Percentiles rank a stretch among this genome's conserved stretches.
These are phyloP conservation scores for Mus spicilegus DNA, from an alignment of 2,113 vertebrate genomes.

Conservation along the genomic window DNA sequence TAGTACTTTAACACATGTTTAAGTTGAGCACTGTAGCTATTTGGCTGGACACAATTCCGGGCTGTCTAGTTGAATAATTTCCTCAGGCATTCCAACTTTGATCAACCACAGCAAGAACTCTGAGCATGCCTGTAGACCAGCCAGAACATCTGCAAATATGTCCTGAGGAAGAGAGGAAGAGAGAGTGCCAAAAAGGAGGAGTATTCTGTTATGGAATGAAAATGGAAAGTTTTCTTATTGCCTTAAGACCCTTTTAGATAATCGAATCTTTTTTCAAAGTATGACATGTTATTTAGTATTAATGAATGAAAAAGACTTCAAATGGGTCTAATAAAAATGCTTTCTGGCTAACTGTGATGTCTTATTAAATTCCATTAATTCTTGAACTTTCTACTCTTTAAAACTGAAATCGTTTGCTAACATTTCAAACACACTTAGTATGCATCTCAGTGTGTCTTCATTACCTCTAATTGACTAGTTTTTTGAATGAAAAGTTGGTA, in stretches of 20 bases:
- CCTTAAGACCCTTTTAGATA: constrained; percentile 59
- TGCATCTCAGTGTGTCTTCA: background rate
- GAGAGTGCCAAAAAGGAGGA: constrained; percentile 62
- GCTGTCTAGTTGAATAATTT: constrained; percentile 77
- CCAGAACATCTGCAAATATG: constrained; percentile 77
- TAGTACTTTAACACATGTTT: constrained; percentile 76
- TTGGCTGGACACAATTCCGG: constrained; percentile 77
- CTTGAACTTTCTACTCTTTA: constrained; percentile 55
- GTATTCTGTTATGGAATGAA: constrained; percentile 51
- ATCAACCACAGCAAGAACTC: constrained; percentile 79
- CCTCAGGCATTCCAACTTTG: constrained; percentile 79
- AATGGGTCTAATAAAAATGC: constrained; percentile 61
- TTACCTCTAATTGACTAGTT: constrained; percentile 56
- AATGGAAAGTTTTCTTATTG: constrained; percentile 76
- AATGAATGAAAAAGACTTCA: constrained; percentile 75
- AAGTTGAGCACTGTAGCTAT: constrained; percentile 73
- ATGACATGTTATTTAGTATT: constrained; percentile 63
- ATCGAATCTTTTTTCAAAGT: constrained; percentile 65
- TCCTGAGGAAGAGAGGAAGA: constrained; percentile 73
- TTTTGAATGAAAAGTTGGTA: constrained; percentile 43
- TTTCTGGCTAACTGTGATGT: constrained; percentile 52
- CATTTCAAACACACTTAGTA: constrained; percentile 46
- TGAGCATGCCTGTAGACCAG: constrained; percentile 76
- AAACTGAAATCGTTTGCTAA: constrained; percentile 52
- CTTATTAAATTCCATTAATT: constrained; percentile 56